A percentile compares a stretch with the other conserved stretches of the same genome.
Evolutionary conservation across 1,140 invertebrate genomes (phyloP).

Genomic region (Parasteatoda tepidariorum): DNA sequence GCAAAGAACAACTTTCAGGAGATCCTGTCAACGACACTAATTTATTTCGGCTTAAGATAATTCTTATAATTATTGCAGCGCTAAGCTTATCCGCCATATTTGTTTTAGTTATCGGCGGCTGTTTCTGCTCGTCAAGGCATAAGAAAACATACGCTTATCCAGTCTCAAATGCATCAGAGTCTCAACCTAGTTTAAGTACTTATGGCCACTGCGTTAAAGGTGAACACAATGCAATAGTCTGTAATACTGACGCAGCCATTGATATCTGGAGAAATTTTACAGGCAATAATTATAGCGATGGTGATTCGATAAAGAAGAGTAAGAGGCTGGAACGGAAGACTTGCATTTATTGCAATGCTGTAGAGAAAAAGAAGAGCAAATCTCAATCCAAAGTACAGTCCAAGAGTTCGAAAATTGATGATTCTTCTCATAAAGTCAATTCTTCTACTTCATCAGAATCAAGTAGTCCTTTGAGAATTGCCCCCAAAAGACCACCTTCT

Average conservation of each 20-base stretch:
- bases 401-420: not conserved
- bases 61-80: slow-evolving; percentile 13
- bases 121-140: not conserved
- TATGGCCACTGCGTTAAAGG: too few relatives aligned
- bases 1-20: not conserved
- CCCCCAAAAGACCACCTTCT: not conserved
- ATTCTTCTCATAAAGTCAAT: too few relatives aligned
- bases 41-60: not conserved
- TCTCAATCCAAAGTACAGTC: not conserved
- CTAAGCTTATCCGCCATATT: not conserved
- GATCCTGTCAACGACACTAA: not conserved
- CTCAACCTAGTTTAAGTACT: too few relatives aligned
- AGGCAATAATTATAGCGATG: slow-evolving; percentile 3
- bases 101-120: not conserved
- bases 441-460: not conserved
- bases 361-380: not conserved
- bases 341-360: not conserved
- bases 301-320: slow-evolving; percentile 5
- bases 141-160: too few relatives aligned
- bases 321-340: slow-evolving; percentile 34
- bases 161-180: too few relatives aligned
- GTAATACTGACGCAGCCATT: not conserved
- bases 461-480: not conserved
- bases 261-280: not conserved
- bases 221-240: too few relatives aligned